Evolutionary conservation across 2,888 invertebrate genomes (phyloP), one percentile per base, ranked within the genome.

Genomic region (Hirtodrosophila confusa): DNA sequence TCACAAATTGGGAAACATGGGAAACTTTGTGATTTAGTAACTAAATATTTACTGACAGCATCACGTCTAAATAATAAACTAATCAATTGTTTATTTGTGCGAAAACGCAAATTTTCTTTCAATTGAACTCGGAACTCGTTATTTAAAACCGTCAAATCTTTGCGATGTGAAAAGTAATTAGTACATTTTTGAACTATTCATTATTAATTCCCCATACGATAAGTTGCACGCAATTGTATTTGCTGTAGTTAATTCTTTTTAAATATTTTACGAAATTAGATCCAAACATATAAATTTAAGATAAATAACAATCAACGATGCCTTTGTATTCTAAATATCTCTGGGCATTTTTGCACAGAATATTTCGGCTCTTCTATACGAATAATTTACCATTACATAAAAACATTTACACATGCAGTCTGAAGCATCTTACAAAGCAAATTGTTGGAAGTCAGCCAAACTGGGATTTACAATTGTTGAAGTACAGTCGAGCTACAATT

Each of bases 371-470:
- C 9, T 36, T 55, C 61, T 24, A 36, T 53, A 45, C 12, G 45
- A 31, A 35, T 41, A 50, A 49, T 63, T 55, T 62, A 47, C 55
- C 55, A 56, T 55, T 62, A 47, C 50, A 31, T 9, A 23, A 7
- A 49, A 10, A 50, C 17, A 29, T 44, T 12, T 35, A 23, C 24
- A 43, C 11, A 43, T 43, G 24, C 24, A 24, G 41, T 41, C 41
- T 41, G 9, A 11, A 7, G 40, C 40, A 40, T 17, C 62, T 47
- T 51, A 39, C 56, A 73, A 68, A 71, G 67, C 49, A 61, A 62
- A 57, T 69, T 64, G 63, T 36, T 73, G 73, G 73, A 73, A 54
- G 31, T 57, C 40, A 51, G 74, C 74, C 73, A 73, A 73, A 43
- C 39, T 51, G 56, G 60, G 50, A 64, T 54, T 43, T 56, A 39